Base-by-base conservation (phyloP, 2,113 vertebrate species). In the Carassius carassius region DNA sequence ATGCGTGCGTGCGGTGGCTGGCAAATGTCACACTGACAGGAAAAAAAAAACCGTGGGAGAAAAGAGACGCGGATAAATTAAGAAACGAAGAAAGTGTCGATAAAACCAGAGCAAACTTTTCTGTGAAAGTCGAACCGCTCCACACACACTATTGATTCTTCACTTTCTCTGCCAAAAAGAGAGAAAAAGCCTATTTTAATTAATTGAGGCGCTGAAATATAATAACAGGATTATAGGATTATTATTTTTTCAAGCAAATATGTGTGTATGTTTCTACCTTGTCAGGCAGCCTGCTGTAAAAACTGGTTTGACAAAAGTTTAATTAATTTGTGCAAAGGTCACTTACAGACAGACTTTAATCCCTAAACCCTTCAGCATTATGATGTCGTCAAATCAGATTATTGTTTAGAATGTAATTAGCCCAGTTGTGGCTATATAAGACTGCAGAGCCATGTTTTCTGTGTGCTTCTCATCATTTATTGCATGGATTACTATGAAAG, bases 261-360 rank as follows among this genome's bases (percentile, higher is more conserved):
- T n/a, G 56, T 23, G 21, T 78, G 29, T 29, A 29, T 29, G 29
- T 41, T 62, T 62, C 49, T 23, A 73, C 41, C n/a, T 29, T 47
- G 70, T 44, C 69, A 73, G 69, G 32, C 51, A n/a, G 32, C 12
- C 54, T 37, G 16, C 58, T 88, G 88, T 69, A 77, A 86, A 91
- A 92, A 92, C 87, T 86, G 35, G 85, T 63, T 75, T 70, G 56
- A 81, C 73, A 89, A 89, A 86, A 54, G 74, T 88, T 51, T 81
- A 70, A 69, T 87, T 58, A 82, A 67, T 81, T 84, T 25, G 4
- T 4, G 11, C 58, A 83, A 51, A 69, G 47, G 81, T 77, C 85
- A 85, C 81, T 82, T 69, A 77, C n/a, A 54, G 47, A 85, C 85
- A 76, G 32, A 37, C 0, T 85, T 85, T 83, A 84, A 87, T 88